phyloP scores from a whole-genome alignment of 1,140 invertebrate species.

The Eumaeus atala region DNA sequence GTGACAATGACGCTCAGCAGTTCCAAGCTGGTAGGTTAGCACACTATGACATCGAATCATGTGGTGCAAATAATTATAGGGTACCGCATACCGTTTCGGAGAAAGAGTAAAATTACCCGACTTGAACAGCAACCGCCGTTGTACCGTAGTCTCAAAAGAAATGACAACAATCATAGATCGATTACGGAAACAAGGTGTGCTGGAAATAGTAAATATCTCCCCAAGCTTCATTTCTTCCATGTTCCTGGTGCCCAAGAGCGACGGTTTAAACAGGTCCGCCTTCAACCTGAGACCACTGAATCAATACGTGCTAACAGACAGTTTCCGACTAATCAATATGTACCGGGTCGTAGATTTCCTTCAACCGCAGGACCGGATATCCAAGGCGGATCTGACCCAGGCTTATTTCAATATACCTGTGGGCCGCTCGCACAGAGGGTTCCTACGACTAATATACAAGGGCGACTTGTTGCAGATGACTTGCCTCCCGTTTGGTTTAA shows the following conservation, averaged over 20 bases:
- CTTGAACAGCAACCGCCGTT: constrained; percentile 5
- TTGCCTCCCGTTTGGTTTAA: constrained; percentile 25
- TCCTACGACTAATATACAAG: constrained; percentile 16
- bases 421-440: constrained; percentile 13
- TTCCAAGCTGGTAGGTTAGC: constrained; percentile 25
- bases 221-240: constrained; percentile 42
- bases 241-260: constrained; percentile 33
- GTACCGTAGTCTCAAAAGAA: constrained; percentile 11
- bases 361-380: constrained; percentile 21
- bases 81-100: constrained; percentile 29
- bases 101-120: constrained; percentile 18
- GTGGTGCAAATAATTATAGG: constrained; percentile 28
- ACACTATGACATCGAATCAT: constrained; percentile 17
- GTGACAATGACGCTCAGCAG: constrained; percentile 17
- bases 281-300: constrained; percentile 39
- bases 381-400: constrained; percentile 27
- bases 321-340: constrained; percentile 25
- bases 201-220: constrained; percentile 13
- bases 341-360: constrained; percentile 33
- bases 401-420: constrained; percentile 51
- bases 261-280: constrained; percentile 26
- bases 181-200: constrained; percentile 20
- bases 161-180: constrained; percentile 18
- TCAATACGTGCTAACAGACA: constrained; percentile 17
- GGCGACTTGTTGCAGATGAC: constrained; percentile 17